Evolutionary conservation across 2,113 vertebrate species (phyloP).

Genomic region (Cygnus atratus): DNA sequence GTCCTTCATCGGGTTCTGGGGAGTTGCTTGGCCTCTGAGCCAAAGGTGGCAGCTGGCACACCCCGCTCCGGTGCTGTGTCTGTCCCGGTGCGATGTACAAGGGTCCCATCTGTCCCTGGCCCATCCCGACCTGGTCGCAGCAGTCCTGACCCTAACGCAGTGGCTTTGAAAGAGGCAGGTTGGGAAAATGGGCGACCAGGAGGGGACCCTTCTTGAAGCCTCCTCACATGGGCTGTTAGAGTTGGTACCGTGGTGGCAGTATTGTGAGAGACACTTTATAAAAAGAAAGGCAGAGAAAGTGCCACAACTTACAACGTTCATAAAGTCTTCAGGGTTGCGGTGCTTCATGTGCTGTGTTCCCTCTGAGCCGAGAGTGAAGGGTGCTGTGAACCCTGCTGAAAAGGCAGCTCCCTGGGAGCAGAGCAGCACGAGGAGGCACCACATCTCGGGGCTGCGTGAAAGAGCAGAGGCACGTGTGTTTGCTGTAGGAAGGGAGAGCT

Average conservation of each 20-base stretch:
- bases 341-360: not conserved
- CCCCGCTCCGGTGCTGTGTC: not conserved
- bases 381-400: not conserved
- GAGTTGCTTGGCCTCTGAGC: not conserved
- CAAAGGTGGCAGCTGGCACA: not conserved
- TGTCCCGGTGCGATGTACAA: not conserved
- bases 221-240: not conserved
- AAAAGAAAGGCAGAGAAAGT: not conserved
- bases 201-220: not conserved
- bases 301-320: conserved; percentile 51
- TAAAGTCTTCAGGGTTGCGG: conserved; percentile 12
- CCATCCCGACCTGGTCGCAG: not conserved
- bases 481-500: not conserved
- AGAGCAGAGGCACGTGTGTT: not conserved
- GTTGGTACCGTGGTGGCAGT: too few species aligned
- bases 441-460: conserved; percentile 46
- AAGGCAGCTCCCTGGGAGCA: conserved; percentile 20
- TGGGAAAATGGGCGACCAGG: not conserved
- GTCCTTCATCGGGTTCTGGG: not conserved
- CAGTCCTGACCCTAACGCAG: not conserved
- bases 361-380: not conserved
- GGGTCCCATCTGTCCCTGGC: not conserved
- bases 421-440: not conserved
- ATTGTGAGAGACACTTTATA: not conserved
- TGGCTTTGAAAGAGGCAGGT: not conserved